Evolutionary conservation across 2,113 vertebrate genomes (phyloP).

Genomic region (Daboia siamensis): DNA sequence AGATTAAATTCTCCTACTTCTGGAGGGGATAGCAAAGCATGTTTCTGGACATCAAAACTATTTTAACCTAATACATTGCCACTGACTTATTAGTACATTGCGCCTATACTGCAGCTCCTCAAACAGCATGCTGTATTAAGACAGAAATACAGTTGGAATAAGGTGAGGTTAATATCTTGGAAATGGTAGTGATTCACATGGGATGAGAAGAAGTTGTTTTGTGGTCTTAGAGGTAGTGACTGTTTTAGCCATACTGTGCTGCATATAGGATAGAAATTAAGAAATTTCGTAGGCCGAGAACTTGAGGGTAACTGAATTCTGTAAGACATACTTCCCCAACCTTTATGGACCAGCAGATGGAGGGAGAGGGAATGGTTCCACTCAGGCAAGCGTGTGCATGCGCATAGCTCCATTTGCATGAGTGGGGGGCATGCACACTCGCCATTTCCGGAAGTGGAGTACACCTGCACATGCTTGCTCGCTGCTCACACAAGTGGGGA

Average conservation of each 20-base stretch:
- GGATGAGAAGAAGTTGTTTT: neutral
- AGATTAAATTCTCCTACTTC: neutral
- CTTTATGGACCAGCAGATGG: neutral
- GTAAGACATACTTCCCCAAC: neutral
- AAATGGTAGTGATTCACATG: neutral
- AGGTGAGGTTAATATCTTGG: neutral
- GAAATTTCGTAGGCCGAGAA: neutral
- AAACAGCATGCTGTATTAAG: neutral
- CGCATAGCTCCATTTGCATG: neutral
- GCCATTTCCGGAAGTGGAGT: neutral
- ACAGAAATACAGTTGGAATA: neutral
- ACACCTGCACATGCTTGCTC: neutral
- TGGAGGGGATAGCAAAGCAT: neutral
- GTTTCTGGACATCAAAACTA: neutral
- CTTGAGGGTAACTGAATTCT: neutral
- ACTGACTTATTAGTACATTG: neutral
- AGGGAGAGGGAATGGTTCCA: neutral
- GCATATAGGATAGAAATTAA: neutral
- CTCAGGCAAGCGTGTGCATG: neutral
- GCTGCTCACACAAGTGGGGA: neutral
- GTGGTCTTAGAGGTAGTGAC: neutral
- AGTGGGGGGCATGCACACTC: neutral
- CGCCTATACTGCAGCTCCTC: neutral
- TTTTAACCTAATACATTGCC: neutral
- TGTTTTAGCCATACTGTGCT: neutral